These are phyloP conservation scores for Streptopelia turtur DNA, from an alignment of 2,797 vertebrate species.

Conservation along the genomic window DNA sequence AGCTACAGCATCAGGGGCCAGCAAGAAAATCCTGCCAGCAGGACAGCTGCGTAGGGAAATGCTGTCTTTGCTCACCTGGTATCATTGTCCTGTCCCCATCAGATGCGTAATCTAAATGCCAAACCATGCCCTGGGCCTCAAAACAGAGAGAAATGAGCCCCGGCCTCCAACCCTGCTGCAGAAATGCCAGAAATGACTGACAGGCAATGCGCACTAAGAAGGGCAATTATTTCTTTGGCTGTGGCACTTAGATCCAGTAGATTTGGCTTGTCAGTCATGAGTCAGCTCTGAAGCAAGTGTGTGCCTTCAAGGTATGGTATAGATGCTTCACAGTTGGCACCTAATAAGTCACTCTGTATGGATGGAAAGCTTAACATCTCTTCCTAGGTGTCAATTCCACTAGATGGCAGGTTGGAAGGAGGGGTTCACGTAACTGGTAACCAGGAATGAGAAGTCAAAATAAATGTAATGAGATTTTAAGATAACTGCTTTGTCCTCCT, in stretches of 20 bases:
- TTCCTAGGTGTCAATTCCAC: not conserved
- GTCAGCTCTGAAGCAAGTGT: conserved; percentile 28
- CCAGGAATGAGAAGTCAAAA: conserved; percentile 1
- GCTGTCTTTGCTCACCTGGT: not conserved
- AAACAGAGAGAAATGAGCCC: not conserved
- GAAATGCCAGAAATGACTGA: not conserved
- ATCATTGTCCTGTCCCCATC: not conserved
- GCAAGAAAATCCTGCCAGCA: not conserved
- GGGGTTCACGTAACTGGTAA: not conserved
- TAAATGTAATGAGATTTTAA: not conserved
- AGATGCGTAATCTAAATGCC: not conserved
- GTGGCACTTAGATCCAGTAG: not conserved
- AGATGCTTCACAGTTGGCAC: not conserved
- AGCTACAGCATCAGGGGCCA: not conserved
- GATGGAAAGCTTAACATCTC: not conserved
- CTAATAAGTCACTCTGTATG: not conserved
- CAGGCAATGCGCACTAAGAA: not conserved
- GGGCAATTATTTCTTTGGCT: not conserved
- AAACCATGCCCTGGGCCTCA: not conserved
- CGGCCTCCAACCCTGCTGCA: not conserved
- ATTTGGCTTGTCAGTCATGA: conserved; percentile 26
- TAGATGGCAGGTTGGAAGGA: not conserved
- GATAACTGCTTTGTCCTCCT: not conserved
- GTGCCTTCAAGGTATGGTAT: conserved; percentile 28
- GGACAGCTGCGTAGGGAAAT: not conserved